Evolutionary conservation across 1,140 invertebrate species (phyloP).

Genomic region (Diabrotica undecimpunctata): DNA sequence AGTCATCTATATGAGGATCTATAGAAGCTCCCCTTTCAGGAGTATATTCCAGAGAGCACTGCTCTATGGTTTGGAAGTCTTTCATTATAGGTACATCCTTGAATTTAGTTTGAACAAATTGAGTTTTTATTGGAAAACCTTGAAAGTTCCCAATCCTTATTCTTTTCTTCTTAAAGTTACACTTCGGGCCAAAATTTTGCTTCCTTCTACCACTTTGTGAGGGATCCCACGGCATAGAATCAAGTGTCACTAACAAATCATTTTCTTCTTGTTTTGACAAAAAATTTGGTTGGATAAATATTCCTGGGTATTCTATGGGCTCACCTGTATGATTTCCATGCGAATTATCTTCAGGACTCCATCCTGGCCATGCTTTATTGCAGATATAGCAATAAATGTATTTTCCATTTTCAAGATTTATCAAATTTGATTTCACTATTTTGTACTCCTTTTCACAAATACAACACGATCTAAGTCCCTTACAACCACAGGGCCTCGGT

Average conservation of each 20-base stretch:
- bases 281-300: constrained; percentile 74
- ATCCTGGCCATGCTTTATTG: constrained; percentile 69
- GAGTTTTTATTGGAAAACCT: constrained; percentile 82
- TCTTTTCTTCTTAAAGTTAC: constrained; percentile 95
- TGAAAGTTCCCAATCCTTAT: constrained; percentile 73
- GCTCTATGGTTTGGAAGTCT: constrained; percentile 87
- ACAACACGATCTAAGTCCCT: constrained; percentile 85
- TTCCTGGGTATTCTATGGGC: constrained; percentile 62
- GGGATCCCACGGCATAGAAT: constrained; percentile 79
- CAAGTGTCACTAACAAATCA: constrained; percentile 66
- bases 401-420: constrained; percentile 46
- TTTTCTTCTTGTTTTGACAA: constrained; percentile 68
- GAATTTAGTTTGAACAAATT: constrained; percentile 81
- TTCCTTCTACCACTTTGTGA: constrained; percentile 96
- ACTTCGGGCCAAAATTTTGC: constrained; percentile 98
- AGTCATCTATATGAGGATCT: constrained; percentile 97
- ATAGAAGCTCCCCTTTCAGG: constrained; percentile 85
- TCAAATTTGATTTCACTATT: constrained; percentile 50
- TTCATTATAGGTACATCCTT: constrained; percentile 58
- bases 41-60: constrained; percentile 94
- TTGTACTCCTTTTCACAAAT: constrained; percentile 74
- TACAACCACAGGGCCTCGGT: constrained; percentile 80
- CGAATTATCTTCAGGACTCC: constrained; percentile 56
- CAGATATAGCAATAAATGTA: constrained; percentile 77
- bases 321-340: constrained; percentile 65